Conservation (phyloP, 2,113 vertebrate species). For the Proteles cristata region DNA sequence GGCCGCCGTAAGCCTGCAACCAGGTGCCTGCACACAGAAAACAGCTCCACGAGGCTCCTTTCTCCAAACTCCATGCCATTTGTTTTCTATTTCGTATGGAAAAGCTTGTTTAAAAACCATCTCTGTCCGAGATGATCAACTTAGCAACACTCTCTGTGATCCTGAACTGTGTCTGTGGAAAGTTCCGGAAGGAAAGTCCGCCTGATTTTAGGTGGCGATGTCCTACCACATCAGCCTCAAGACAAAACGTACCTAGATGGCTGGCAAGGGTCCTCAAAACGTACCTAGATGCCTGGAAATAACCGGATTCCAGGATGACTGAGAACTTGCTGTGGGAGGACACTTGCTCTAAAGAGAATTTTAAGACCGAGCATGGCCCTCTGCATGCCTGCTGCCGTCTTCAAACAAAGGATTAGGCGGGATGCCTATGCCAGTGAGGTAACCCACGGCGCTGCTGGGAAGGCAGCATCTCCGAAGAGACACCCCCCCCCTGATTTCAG, state of each 20-base stretch:
- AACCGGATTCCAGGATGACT: background rate
- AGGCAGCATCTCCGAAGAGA: background rate
- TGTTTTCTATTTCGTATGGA: background rate
- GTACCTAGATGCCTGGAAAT: background rate
- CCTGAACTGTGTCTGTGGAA: background rate
- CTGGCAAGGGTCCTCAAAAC: background rate
- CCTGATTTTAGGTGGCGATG: background rate
- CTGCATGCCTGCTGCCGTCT: background rate
- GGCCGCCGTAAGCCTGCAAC: fast-evolving
- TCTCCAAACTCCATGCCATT: background rate
- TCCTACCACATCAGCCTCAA: background rate
- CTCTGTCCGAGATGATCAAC: background rate
- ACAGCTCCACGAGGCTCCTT: background rate
- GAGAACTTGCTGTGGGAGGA: background rate
- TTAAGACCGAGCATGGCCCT: fast-evolving
- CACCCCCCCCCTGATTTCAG: too few species aligned
- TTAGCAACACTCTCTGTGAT: background rate
- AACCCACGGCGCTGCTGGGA: background rate
- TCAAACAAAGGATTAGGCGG: background rate
- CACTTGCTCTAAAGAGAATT: background rate
- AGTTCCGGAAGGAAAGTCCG: background rate
- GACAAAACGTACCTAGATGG: background rate
- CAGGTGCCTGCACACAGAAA: background rate
- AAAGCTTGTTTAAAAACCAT: background rate
- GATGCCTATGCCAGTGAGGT: background rate